These are phyloP conservation scores for Hydropotes inermis DNA, from an alignment of 2,113 vertebrate genomes.

Conservation along the genomic window DNA sequence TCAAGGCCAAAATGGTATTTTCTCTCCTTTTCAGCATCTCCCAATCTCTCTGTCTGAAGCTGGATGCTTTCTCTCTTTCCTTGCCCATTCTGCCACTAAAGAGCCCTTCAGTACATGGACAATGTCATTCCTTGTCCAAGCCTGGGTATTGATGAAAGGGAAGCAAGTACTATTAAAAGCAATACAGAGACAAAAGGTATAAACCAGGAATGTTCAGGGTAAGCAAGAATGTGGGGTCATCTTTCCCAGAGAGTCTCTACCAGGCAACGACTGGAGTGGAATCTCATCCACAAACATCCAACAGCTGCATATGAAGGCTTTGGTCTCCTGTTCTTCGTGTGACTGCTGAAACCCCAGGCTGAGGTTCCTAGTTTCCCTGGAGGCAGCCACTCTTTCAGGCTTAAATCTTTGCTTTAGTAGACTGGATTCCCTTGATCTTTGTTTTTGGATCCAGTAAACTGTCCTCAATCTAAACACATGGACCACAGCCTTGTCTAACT, in stretches of 20 bases:
- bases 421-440: neutral
- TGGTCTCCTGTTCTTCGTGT: neutral
- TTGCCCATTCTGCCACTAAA: neutral
- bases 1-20: neutral
- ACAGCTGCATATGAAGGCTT: neutral
- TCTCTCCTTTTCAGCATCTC: neutral
- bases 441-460: neutral
- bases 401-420: neutral
- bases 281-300: neutral
- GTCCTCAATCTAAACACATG: neutral
- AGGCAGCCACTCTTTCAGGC: neutral
- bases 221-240: neutral
- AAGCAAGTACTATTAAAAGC: neutral
- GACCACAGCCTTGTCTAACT: neutral
- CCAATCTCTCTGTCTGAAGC: neutral
- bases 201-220: neutral
- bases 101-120: neutral
- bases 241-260: neutral
- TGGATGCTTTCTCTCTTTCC: neutral
- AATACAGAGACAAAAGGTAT: neutral
- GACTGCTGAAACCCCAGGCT: neutral
- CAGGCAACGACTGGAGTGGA: fast-evolving
- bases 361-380: neutral
- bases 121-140: neutral
- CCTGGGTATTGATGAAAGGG: neutral